Percentiles rank a stretch among this genome's conserved stretches.
phyloP scores from a whole-genome alignment of 2,888 invertebrate genomes.

The Ophioninae sp. region DNA sequence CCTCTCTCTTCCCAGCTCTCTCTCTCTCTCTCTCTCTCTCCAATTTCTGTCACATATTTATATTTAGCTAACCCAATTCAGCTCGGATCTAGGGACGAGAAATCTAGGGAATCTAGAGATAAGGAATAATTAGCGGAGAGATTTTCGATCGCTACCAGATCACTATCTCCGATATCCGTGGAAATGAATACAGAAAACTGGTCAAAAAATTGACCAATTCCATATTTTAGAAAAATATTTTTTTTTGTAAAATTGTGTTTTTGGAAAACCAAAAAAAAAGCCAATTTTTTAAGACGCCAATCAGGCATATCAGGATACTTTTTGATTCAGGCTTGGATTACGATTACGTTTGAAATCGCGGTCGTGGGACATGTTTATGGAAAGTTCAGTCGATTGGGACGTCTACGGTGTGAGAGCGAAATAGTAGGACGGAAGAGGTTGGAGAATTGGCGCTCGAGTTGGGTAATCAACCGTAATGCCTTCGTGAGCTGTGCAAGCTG shows the following conservation, averaged over 20 bases:
- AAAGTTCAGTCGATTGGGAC: constrained; percentile 33
- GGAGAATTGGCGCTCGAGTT: constrained; percentile 58
- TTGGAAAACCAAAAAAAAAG: too few relatives aligned
- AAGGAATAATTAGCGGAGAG: too few relatives aligned
- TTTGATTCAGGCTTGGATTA: not conserved
- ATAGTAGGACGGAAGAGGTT: constrained; percentile 58
- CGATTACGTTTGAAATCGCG: constrained; percentile 4
- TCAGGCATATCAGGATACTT: not conserved
- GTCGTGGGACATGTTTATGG: constrained; percentile 33
- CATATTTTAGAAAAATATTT: not conserved
- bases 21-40: too few relatives aligned
- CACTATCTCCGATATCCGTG: too few relatives aligned
- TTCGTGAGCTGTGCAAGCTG: constrained; percentile 73
- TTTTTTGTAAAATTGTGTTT: not conserved
- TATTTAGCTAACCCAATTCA: too few relatives aligned
- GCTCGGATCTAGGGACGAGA: too few relatives aligned
- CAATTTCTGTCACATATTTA: too few relatives aligned
- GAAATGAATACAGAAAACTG: not conserved
- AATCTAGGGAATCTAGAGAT: too few relatives aligned
- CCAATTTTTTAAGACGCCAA: not conserved
- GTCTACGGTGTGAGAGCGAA: constrained; percentile 20
- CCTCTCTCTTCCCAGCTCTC: too few relatives aligned
- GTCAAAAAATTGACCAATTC: not conserved
- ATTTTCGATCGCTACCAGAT: too few relatives aligned
- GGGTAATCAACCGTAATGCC: constrained; percentile 76